These are phyloP conservation scores for Apodemia zela DNA, from an alignment of 2,888 invertebrate species.

Conservation along the genomic window DNA sequence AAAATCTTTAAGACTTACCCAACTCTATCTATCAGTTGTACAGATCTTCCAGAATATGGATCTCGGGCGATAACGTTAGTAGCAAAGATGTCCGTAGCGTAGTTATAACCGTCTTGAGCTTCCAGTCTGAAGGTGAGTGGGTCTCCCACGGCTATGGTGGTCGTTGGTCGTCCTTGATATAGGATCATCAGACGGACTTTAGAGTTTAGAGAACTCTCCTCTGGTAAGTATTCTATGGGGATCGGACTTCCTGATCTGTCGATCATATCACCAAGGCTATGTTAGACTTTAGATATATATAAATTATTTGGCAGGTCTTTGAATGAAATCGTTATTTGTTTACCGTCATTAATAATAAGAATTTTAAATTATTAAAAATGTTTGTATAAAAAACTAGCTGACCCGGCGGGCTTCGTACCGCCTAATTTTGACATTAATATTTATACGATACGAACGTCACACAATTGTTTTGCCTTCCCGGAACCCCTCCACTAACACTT, in stretches of 20 bases:
- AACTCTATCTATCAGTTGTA: slow-evolving; percentile 92
- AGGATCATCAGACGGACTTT: slow-evolving; percentile 91
- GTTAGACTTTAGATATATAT: slow-evolving; percentile 59
- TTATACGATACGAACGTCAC: no score
- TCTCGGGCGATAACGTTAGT: slow-evolving; percentile 95
- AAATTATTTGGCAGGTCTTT: slow-evolving; percentile 47
- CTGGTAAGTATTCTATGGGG: slow-evolving; percentile 94
- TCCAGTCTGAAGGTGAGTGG: slow-evolving; percentile 93
- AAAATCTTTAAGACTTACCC: slow-evolving; percentile 81
- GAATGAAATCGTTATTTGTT: slow-evolving; percentile 46
- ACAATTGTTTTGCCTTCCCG: no score
- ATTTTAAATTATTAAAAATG: no score
- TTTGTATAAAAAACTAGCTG: no score
- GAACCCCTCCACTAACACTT: no score
- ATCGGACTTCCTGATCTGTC: slow-evolving; percentile 94
- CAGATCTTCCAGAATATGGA: slow-evolving; percentile 94
- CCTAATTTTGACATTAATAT: no score
- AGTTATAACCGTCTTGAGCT: slow-evolving; percentile 93
- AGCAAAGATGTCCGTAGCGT: slow-evolving; percentile 93
- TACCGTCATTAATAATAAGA: no score
- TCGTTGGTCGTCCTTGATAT: slow-evolving; percentile 94
- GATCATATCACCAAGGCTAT: slow-evolving; percentile 70
- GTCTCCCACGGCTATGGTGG: slow-evolving; percentile 95
- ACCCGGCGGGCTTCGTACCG: no score
- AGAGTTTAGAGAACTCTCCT: slow-evolving; percentile 94